A percentile compares a stretch with the other conserved stretches of the same genome.
Evolutionary conservation across 30 jellyfish, hydroid and myxozoan genomes (phyloP).

Genomic region (Hydractinia symbiolongicarpus): DNA sequence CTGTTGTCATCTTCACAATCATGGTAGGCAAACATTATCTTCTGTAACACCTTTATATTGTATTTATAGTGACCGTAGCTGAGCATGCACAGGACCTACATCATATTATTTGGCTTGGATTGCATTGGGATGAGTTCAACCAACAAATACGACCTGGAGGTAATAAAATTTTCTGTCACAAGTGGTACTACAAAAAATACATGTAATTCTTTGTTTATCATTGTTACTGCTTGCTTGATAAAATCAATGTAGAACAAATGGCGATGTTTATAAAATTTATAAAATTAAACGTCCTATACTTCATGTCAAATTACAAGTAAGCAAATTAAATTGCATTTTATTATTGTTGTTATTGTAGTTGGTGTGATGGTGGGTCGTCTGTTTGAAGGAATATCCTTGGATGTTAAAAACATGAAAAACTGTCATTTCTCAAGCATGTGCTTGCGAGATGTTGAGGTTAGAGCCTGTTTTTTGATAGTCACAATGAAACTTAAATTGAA

Average conservation of each 20-base stretch:
- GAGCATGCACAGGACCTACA: slow-evolving; percentile 40
- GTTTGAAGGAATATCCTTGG: slow-evolving; percentile 60
- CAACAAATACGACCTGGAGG: slow-evolving; percentile 36
- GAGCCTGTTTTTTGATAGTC: neutral
- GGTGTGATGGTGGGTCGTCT: slow-evolving; percentile 40
- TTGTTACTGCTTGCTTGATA: too few species aligned
- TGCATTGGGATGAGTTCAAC: slow-evolving; percentile 36
- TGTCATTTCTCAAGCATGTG: slow-evolving; percentile 69
- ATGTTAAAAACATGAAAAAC: slow-evolving; percentile 49
- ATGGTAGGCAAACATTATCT: neutral
- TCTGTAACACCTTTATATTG: neutral
- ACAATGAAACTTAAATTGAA: neutral
- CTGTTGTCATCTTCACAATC: too few species aligned
- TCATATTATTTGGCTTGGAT: slow-evolving; percentile 40
- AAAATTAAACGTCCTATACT: too few species aligned
- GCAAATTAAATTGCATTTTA: too few species aligned
- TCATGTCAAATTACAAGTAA: too few species aligned
- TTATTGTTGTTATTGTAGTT: slow-evolving; percentile 29
- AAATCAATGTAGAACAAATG: too few species aligned
- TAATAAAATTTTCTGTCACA: neutral
- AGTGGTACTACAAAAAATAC: too few species aligned
- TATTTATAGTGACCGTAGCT: slow-evolving; percentile 25
- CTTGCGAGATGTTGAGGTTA: slow-evolving; percentile 69
- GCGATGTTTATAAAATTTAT: too few species aligned
- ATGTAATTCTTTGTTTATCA: too few species aligned